phyloP scores from a whole-genome alignment of 2,888 invertebrate genomes.

The Cephus rjabovi region DNA sequence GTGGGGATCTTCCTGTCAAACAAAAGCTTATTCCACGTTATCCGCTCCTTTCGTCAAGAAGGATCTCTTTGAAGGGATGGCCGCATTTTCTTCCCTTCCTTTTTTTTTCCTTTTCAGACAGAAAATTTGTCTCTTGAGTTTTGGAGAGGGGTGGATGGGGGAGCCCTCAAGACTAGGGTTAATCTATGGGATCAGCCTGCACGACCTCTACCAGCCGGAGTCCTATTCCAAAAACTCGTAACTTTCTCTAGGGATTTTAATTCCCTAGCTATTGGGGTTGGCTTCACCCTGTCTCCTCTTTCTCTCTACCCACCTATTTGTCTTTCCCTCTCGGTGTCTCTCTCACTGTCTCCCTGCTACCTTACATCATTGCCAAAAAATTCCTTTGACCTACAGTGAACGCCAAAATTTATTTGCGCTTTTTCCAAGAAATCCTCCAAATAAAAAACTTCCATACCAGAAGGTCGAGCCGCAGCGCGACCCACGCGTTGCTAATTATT shows the following conservation, averaged over 20 bases:
- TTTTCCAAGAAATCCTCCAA: neutral
- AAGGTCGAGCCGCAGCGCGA: neutral
- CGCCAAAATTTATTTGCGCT: neutral
- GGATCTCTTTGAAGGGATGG: neutral
- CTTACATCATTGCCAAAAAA: neutral
- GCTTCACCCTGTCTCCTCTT: neutral
- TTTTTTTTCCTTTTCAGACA: neutral
- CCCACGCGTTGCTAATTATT: neutral
- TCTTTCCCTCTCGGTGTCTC: neutral
- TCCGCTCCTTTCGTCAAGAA: neutral
- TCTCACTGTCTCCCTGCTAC: neutral
- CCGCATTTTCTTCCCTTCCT: neutral
- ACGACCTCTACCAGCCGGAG: neutral
- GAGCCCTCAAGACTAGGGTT: neutral
- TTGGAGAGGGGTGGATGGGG: neutral
- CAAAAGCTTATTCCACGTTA: constrained; percentile 3
- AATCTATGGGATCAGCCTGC: neutral
- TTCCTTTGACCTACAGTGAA: neutral
- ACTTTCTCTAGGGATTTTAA: neutral
- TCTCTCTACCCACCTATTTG: constrained; percentile 10
- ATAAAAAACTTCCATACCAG: neutral
- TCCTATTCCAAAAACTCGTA: neutral
- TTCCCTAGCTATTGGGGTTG: neutral
- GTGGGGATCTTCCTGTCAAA: constrained; percentile 7
- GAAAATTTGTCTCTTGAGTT: neutral